These are phyloP conservation scores for Zosterops pallidus DNA, from an alignment of 2,113 vertebrate species.

Conservation along the genomic window DNA sequence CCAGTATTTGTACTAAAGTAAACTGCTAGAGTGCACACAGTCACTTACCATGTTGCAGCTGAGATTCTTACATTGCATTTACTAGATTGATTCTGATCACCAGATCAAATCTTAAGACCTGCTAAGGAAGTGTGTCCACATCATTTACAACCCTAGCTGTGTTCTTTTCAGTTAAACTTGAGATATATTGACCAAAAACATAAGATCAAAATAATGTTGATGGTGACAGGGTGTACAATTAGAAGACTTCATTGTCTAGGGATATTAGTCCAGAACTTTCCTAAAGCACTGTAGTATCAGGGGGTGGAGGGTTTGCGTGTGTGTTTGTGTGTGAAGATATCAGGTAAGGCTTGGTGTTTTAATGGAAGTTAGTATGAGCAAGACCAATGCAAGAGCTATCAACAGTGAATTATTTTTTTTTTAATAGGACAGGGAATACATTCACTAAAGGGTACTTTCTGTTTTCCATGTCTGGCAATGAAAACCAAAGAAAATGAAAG, in stretches of 20 bases:
- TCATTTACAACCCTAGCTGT: not conserved
- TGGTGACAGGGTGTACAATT: not conserved
- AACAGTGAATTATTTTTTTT: not conserved
- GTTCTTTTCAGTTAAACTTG: not conserved
- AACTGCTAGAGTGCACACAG: not conserved
- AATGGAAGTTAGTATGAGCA: not conserved
- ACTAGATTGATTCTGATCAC: not conserved
- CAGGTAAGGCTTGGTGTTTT: not conserved
- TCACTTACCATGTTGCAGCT: not conserved
- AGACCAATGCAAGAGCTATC: not conserved
- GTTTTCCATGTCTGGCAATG: not conserved
- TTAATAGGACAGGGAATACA: conserved; percentile 5
- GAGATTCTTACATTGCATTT: not conserved
- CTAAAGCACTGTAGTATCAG: not conserved
- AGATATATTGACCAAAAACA: not conserved
- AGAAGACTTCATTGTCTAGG: not conserved
- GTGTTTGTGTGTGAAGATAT: not conserved
- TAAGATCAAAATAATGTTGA: not conserved
- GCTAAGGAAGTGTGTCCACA: not conserved
- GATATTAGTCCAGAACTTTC: not conserved
- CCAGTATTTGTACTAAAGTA: not conserved
- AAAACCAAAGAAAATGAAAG: conserved; percentile 50
- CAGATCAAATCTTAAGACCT: not conserved
- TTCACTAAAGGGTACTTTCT: not conserved
- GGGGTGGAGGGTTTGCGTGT: not conserved